phyloP scores from a whole-genome alignment of 2,113 vertebrate species.

The Callipepla californica region DNA sequence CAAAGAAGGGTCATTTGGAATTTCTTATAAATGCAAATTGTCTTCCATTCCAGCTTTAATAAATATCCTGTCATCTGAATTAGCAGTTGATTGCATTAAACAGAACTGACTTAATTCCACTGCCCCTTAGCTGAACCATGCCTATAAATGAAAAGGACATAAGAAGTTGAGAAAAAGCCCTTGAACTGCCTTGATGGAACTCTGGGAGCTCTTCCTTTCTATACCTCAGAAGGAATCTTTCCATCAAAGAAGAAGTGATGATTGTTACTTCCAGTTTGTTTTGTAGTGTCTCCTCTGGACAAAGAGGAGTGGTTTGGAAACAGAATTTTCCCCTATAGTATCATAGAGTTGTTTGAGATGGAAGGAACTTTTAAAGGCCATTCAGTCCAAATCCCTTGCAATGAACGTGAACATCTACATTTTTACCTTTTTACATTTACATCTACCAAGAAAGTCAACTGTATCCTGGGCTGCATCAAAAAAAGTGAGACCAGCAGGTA shows the following conservation, averaged over 20 bases:
- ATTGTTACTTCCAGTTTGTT: background rate
- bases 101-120: background rate
- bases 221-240: rapidly evolving
- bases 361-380: no score
- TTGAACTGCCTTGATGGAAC: background rate
- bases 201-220: background rate
- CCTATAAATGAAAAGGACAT: background rate
- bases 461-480: no score
- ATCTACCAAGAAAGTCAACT: no score
- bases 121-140: background rate
- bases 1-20: background rate
- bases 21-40: conserved; percentile 15
- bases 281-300: background rate
- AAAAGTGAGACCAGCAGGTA: no score
- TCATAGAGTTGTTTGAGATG: no score
- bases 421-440: no score
- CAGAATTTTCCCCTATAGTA: rapidly evolving
- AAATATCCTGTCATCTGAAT: background rate
- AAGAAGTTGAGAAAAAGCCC: background rate
- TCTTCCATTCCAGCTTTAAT: background rate
- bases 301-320: background rate
- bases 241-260: background rate
- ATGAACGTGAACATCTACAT: no score
- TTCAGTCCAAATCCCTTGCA: no score
- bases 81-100: background rate